Evolutionary conservation across 2,797 vertebrate genomes (phyloP).

Genomic region (Centroberyx gerrardi): DNA sequence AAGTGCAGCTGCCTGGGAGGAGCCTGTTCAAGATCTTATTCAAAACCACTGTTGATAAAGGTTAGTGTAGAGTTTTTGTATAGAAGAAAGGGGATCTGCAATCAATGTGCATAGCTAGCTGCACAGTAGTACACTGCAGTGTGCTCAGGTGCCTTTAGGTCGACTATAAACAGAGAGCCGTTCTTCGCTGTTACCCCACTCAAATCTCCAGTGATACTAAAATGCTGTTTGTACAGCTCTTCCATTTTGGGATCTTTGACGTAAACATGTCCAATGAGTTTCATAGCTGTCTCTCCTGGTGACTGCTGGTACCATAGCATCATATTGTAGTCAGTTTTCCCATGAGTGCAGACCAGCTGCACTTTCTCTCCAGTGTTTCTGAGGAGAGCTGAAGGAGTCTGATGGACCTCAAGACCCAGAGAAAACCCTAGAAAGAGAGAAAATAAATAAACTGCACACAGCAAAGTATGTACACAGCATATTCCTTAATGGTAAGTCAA

Average conservation of each 20-base stretch:
- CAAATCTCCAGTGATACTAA: too few relatives aligned
- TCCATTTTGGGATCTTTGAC: too few relatives aligned
- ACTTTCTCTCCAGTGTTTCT: constrained; percentile 40
- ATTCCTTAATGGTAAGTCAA: background rate
- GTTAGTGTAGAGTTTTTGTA: constrained; percentile 46
- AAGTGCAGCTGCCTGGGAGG: too few relatives aligned
- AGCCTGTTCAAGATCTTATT: too few relatives aligned
- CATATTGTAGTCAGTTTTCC: constrained; percentile 26
- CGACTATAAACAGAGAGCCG: too few relatives aligned
- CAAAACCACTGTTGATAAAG: too few relatives aligned
- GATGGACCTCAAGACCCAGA: constrained; percentile 28
- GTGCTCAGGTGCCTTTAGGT: constrained; percentile 38
- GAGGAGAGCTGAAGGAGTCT: constrained; percentile 32
- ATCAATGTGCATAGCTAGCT: constrained; percentile 54
- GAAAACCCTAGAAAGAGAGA: constrained; percentile 23
- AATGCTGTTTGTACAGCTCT: too few relatives aligned
- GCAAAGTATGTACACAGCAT: background rate
- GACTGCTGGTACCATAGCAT: constrained; percentile 75
- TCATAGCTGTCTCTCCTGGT: constrained; percentile 14
- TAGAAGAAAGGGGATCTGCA: background rate
- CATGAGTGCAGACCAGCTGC: constrained; percentile 67
- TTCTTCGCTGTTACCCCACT: too few relatives aligned
- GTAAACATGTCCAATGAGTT: too few relatives aligned
- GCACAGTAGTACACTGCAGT: constrained; percentile 73
- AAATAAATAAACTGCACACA: background rate